Evolutionary conservation across 2,888 invertebrate genomes (phyloP), one percentile per base, ranked within the genome.

Genomic region (Hirtodrosophila alboralis): DNA sequence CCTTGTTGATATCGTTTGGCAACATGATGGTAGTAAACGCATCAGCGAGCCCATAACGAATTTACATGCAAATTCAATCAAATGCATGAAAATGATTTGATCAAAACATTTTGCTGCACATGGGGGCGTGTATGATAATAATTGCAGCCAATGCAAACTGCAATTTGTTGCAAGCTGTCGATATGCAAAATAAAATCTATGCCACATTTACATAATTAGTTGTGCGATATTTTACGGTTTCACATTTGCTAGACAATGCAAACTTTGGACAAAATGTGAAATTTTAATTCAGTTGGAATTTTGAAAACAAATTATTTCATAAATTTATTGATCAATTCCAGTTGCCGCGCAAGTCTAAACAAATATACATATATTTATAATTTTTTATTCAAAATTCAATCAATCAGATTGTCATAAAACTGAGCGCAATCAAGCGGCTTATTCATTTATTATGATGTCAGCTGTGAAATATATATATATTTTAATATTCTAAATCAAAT

Each of bases 61-160:
- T 74, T 78, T 84, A 84, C 58, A 47, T 40, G 56, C 44, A 74
- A 81, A 81, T 73, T 63, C 79, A 85, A 79, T 79, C 75, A 83
- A 48, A 69, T 69, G 63, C 73, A 64, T 85, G 57, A 62, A 68
- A 66, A 45, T 63, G 71, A 77, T 84, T 76, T 65, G 58, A 56
- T 51, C 57, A 47, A 73, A 71, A 53, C 58, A 48, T 52, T 45
- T 52, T 51, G 34, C 43, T 16, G 40, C 43, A 43, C 40, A 38
- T 27, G 28, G 33, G 41, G 34, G 8, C 5, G 3, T 12, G 4
- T 9, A 23, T 21, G 26, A 9, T 8, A 21, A 18, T 59, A 30
- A 38, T 27, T 60, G 52, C 33, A 12, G 2, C 21, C 44, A 21
- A 33, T 34, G 34, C 31, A 48, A 23, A 16, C 33, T 43, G 33